phyloP scores from a whole-genome alignment of 2,113 vertebrate genomes.

The Turnix velox region DNA sequence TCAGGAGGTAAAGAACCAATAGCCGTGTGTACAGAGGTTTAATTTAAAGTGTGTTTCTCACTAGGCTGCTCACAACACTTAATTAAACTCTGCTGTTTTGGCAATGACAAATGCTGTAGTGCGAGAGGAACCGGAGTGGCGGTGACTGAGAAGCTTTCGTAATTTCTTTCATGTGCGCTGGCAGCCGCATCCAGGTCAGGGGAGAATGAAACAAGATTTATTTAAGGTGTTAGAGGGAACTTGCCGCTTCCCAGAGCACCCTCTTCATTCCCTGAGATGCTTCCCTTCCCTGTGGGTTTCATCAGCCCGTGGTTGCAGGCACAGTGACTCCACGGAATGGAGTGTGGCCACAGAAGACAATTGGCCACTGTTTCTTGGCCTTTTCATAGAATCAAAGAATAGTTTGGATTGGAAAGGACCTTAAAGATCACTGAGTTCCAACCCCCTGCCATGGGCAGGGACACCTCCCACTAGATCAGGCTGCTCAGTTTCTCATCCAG shows the following conservation, averaged over 20 bases:
- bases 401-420: too few relatives aligned
- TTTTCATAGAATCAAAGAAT: too few relatives aligned
- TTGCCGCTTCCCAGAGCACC: slow-evolving; percentile 18
- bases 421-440: too few relatives aligned
- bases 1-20: slow-evolving; percentile 96
- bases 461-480: too few relatives aligned
- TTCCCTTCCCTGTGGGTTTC: background rate
- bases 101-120: slow-evolving; percentile 98
- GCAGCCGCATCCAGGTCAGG: slow-evolving; percentile 86
- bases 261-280: background rate
- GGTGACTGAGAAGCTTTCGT: slow-evolving; percentile 88
- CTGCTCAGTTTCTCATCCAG: too few relatives aligned
- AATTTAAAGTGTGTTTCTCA: slow-evolving; percentile 99
- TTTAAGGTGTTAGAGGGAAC: slow-evolving; percentile 73
- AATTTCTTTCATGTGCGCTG: slow-evolving; percentile 90
- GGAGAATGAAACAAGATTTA: slow-evolving; percentile 84
- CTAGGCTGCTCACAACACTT: slow-evolving; percentile 99
- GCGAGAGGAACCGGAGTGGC: slow-evolving; percentile 85
- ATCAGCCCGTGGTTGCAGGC: background rate
- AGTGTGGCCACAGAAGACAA: background rate
- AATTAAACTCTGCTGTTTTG: slow-evolving; percentile 99
- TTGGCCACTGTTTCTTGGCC: background rate
- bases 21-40: slow-evolving; percentile 92
- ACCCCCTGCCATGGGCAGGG: too few relatives aligned
- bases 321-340: background rate